Conservation (phyloP, 23 tunicate genomes). For the Botrylloides violaceus region DNA sequence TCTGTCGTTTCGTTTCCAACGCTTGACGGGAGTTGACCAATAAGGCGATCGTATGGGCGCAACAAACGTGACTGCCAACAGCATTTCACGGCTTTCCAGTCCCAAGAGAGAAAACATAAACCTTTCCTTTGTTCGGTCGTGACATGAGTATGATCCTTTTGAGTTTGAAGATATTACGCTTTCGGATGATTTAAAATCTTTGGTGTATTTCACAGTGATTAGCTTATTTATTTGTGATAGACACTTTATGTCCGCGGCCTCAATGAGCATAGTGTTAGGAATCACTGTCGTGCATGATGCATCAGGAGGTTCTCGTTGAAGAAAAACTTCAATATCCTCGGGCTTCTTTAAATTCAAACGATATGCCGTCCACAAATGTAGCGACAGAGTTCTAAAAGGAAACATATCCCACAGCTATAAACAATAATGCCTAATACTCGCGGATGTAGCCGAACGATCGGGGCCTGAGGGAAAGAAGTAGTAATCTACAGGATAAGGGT, state of each 20-base stretch:
- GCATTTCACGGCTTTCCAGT: not conserved
- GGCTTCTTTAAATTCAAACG: conserved; percentile 13
- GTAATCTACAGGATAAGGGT: too few relatives aligned
- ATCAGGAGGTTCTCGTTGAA: conserved; percentile 4
- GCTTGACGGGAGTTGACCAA: conserved; percentile 9
- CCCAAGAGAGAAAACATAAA: not conserved
- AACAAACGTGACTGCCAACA: not conserved
- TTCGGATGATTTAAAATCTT: conserved; percentile 3
- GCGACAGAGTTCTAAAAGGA: conserved; percentile 15
- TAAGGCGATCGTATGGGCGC: not conserved
- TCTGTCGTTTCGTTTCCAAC: conserved; percentile 3
- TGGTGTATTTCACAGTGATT: conserved; percentile 6
- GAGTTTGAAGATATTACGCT: not conserved
- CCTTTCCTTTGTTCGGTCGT: not conserved
- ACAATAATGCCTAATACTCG: too few relatives aligned
- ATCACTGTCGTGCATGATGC: not conserved
- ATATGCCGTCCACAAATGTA: conserved; percentile 36
- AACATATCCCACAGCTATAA: too few relatives aligned
- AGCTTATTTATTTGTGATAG: not conserved
- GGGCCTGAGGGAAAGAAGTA: too few relatives aligned
- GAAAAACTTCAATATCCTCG: conserved; percentile 28
- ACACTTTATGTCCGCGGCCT: not conserved
- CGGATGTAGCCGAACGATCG: too few relatives aligned
- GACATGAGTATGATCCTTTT: not conserved
- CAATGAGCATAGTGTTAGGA: not conserved